Conservation (phyloP, 2,113 vertebrate genomes). For the Addax nasomaculatus region DNA sequence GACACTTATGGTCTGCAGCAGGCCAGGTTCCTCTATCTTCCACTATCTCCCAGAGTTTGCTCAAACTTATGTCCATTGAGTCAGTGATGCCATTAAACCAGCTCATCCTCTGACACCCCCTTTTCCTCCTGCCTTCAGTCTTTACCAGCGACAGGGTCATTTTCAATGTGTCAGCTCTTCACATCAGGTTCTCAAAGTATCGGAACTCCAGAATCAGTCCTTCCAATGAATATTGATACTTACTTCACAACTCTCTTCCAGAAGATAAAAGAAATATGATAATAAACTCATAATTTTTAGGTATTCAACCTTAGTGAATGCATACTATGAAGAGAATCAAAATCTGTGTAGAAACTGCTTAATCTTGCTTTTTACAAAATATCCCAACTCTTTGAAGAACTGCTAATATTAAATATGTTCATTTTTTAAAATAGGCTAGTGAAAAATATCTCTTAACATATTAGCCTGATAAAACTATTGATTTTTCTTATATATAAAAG, state of each 20-base stretch:
- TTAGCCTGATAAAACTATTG: not conserved
- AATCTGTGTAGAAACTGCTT: not conserved
- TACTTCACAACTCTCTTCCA: not conserved
- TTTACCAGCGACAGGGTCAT: not conserved
- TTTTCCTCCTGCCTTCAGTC: not conserved
- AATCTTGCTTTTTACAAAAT: not conserved
- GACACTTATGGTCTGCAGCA: not conserved
- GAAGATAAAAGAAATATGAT: not conserved
- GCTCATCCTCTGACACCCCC: not conserved
- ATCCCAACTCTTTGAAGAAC: not conserved
- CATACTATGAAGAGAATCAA: not conserved
- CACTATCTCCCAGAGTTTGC: not conserved
- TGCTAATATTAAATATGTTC: not conserved
- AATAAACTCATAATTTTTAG: not conserved
- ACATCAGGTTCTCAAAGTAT: not conserved
- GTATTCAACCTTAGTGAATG: not conserved
- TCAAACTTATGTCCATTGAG: not conserved
- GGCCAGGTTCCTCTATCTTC: not conserved
- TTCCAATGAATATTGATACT: not conserved
- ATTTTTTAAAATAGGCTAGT: not conserved
- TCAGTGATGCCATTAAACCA: not conserved
- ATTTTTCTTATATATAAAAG: constrained; percentile 1
- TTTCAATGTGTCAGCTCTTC: not conserved
- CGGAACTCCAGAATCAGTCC: not conserved
- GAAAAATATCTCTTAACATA: not conserved